Base-by-base conservation (phyloP, 2,113 vertebrate genomes). In the Thamnaconus septentrionalis region DNA sequence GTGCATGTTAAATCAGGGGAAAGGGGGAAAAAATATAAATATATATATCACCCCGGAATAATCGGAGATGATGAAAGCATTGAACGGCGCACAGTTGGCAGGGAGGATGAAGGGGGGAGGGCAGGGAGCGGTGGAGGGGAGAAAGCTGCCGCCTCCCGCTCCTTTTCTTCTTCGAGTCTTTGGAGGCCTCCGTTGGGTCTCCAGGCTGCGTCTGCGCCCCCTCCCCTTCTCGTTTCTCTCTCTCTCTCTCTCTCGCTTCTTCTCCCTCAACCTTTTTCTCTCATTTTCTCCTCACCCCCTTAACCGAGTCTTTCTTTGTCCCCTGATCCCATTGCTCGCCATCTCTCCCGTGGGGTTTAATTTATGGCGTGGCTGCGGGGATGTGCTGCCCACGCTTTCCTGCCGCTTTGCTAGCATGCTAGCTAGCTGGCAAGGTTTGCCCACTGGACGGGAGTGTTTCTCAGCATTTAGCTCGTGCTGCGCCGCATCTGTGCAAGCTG, bases 261-360 rank as follows among this genome's bases (percentile, higher is more conserved):
- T 64, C 69, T 75, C 43, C 18, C 18, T 31, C 18, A 31, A 31
- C 18, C 18, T 12, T 50, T 64, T 53, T 76, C 65, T 48, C 74
- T 79, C 85, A 61, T 77, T 64, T 71, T 62, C 75, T 82, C 74
- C 75, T 71, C 65, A 73, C 69, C 75, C 59, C 66, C 18, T 31
- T 31, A 31, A 31, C 18, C 18, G 18, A 31, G 18, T 31, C 18
- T 31, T 31, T 31, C 18, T 31, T 31, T 2, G 18, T 31, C 18
- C 73, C 80, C 76, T 72, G 59, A 63, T 81, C 75, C 64, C 47
- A 52, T 70, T n/a, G 79, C 78, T 71, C 48, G 5, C 69, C 67
- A 63, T 52, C 61, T 90, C 88, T 83, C 87, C 18, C 18, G 18
- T 80, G 61, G 86, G 85, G 87, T 71, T 88, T 89, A 89, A 89